Conservation (phyloP, 1,140 invertebrate species). For the Elymnias hypermnestra region DNA sequence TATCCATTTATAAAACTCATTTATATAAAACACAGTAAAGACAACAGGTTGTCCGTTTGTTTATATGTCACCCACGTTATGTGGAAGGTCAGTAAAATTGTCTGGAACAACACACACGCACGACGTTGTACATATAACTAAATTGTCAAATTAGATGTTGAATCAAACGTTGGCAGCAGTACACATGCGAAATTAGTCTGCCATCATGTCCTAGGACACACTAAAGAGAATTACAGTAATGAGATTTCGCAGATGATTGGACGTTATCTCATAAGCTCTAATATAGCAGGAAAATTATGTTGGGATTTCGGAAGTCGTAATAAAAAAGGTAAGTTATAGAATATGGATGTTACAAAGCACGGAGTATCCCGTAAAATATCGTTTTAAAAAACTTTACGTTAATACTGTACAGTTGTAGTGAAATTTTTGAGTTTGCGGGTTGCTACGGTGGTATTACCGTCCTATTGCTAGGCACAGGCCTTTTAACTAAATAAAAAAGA, state of each 20-base stretch:
- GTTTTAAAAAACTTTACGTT: no score
- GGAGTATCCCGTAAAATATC: no score
- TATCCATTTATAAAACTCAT: no score
- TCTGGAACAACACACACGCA: constrained; percentile 26
- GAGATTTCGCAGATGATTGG: constrained; percentile 17
- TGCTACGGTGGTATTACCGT: no score
- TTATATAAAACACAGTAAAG: no score
- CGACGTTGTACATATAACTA: constrained; percentile 43
- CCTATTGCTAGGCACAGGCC: no score
- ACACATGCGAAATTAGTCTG: constrained; percentile 32
- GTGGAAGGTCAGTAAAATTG: constrained; percentile 37
- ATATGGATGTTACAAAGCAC: no score
- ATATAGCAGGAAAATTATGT: constrained; percentile 12
- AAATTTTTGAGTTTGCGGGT: no score
- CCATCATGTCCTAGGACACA: not conserved
- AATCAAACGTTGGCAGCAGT: constrained; percentile 49
- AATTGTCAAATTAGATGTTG: constrained; percentile 54
- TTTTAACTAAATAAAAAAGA: no score
- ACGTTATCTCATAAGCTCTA: constrained; percentile 15
- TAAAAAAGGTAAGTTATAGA: no score
- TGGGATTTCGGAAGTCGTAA: constrained; percentile 13
- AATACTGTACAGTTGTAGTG: no score
- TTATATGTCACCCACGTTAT: constrained; percentile 21
- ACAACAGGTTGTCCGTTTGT: constrained; percentile 14
- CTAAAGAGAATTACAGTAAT: constrained; percentile 12